Evolutionary conservation across 2,797 vertebrate genomes (phyloP).

Genomic region (Myiotriccus ornatus): DNA sequence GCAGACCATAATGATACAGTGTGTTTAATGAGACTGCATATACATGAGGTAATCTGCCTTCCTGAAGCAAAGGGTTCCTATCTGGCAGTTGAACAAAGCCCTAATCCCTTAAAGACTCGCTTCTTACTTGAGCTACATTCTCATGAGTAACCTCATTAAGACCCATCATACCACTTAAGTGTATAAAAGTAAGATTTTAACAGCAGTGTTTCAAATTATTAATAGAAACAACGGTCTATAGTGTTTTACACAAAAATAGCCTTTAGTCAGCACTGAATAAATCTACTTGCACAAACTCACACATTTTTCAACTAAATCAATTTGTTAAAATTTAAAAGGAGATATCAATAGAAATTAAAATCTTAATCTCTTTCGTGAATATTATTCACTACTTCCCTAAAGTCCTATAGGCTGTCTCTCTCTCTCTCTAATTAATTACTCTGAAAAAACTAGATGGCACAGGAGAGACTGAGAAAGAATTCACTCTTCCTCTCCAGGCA

Average conservation of each 20-base stretch:
- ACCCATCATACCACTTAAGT: neutral
- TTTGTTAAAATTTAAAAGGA: neutral
- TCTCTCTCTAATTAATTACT: slow-evolving; percentile 23
- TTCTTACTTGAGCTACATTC: neutral
- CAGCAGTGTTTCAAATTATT: neutral
- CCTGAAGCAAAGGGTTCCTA: neutral
- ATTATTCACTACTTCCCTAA: neutral
- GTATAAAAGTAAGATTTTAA: neutral
- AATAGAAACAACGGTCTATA: neutral
- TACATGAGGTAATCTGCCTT: neutral
- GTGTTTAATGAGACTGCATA: neutral
- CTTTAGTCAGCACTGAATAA: neutral
- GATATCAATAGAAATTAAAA: neutral
- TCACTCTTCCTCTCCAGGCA: slow-evolving; percentile 40
- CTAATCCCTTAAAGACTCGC: neutral
- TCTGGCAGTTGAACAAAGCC: neutral
- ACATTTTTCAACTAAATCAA: neutral
- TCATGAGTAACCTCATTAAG: neutral
- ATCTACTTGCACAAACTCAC: neutral
- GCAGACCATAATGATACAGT: neutral
- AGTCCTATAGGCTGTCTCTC: neutral
- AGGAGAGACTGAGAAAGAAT: neutral
- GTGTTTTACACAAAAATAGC: neutral
- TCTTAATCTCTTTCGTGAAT: neutral
- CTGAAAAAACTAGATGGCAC: neutral